Percentiles rank a stretch among this genome's conserved stretches.
phyloP scores from a whole-genome alignment of 2,797 vertebrate genomes.

The Hippocampus kuda region DNA sequence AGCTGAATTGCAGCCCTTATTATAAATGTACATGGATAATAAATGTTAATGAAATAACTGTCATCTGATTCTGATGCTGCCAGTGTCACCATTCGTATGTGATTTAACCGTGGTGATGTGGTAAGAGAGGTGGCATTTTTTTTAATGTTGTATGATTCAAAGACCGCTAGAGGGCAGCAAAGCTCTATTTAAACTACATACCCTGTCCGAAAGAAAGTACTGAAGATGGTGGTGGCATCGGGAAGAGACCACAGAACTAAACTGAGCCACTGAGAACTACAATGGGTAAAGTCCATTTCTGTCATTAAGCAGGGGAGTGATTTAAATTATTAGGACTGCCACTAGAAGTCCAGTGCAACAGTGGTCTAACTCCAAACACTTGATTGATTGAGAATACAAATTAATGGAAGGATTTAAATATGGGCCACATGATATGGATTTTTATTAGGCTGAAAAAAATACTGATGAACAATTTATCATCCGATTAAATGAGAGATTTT shows the following conservation, averaged over 20 bases:
- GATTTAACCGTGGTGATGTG: background rate
- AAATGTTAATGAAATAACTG: background rate
- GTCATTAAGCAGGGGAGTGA: background rate
- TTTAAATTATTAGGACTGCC: background rate
- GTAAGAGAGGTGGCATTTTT: too few species aligned
- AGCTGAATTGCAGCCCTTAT: background rate
- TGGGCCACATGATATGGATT: too few species aligned
- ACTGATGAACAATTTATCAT: too few species aligned
- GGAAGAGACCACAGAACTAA: background rate
- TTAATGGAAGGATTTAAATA: too few species aligned
- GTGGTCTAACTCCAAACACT: background rate
- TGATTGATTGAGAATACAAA: too few species aligned
- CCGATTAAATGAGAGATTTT: too few species aligned
- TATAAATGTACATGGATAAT: background rate
- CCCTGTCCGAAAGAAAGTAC: background rate
- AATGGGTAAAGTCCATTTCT: background rate
- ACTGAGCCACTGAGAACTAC: background rate
- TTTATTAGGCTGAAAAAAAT: too few species aligned
- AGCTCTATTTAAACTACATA: background rate
- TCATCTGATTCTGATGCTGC: background rate
- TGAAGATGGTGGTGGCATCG: background rate
- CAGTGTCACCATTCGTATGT: background rate
- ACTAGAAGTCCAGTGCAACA: background rate
- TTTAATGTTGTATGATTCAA: background rate
- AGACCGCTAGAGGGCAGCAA: background rate